phyloP scores from a whole-genome alignment of 1,140 invertebrate species.

The Lerema accius region DNA sequence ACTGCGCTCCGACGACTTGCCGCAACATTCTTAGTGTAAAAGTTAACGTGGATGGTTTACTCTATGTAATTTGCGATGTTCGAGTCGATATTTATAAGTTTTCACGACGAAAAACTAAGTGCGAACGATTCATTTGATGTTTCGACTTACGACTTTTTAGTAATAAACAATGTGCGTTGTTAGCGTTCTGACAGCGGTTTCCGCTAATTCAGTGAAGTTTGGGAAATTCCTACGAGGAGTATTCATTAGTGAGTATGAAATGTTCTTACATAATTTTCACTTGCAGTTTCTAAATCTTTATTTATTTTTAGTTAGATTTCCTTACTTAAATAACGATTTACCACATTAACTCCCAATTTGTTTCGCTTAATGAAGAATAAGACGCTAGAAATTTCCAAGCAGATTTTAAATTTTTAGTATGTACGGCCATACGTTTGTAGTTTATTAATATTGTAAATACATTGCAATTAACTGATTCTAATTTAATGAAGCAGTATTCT shows the following conservation, averaged over 20 bases:
- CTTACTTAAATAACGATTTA: too few relatives aligned
- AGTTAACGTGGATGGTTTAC: constrained; percentile 81
- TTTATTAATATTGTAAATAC: too few relatives aligned
- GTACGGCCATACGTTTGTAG: too few relatives aligned
- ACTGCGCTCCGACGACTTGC: constrained; percentile 67
- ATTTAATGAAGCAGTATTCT: too few relatives aligned
- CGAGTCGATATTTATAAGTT: constrained; percentile 61
- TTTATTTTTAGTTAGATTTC: constrained; percentile 8
- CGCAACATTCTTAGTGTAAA: constrained; percentile 82
- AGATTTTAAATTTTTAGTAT: too few relatives aligned
- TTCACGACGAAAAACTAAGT: constrained; percentile 59
- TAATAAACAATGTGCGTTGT: constrained; percentile 55
- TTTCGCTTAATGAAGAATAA: too few relatives aligned
- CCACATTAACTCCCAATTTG: too few relatives aligned
- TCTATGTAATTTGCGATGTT: constrained; percentile 80
- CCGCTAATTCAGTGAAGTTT: constrained; percentile 51
- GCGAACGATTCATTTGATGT: constrained; percentile 60
- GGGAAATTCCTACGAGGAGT: constrained; percentile 56
- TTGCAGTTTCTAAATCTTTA: constrained; percentile 8
- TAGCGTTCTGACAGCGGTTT: constrained; percentile 54
- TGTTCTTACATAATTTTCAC: constrained; percentile 29
- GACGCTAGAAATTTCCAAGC: neutral
- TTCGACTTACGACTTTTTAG: constrained; percentile 59
- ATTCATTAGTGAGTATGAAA: constrained; percentile 64
- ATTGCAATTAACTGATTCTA: too few relatives aligned